Evolutionary conservation across 1,140 invertebrate genomes (phyloP).

Genomic region (Hypsibius dujardini): DNA sequence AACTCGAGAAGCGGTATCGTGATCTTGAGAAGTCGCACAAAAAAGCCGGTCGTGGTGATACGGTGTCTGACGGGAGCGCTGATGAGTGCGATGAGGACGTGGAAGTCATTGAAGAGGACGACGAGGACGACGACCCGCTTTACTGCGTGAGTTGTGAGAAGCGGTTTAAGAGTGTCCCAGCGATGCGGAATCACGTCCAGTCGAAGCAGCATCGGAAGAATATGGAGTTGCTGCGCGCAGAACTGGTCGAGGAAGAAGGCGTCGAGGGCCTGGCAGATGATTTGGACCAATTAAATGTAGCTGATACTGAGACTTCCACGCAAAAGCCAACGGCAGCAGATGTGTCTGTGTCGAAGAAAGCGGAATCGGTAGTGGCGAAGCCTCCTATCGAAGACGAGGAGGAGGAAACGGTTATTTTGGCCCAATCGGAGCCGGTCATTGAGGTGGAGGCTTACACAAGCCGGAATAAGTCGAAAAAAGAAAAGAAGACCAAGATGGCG

Average conservation of each 20-base stretch:
- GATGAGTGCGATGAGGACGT: constrained; percentile 18
- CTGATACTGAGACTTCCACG: neutral
- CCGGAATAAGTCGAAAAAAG: constrained; percentile 12
- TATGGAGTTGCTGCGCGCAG: neutral
- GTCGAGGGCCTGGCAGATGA: neutral
- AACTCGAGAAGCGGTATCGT: constrained; percentile 17
- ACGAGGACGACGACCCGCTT: constrained; percentile 16
- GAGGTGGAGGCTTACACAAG: neutral
- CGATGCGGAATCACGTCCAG: constrained; percentile 3
- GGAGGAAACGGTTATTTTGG: neutral
- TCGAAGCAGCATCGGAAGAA: neutral
- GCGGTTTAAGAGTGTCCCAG: constrained; percentile 9
- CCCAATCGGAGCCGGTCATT: neutral
- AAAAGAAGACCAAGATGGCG: constrained; percentile 1
- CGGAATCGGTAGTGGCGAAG: too few relatives aligned
- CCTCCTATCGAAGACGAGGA: too few relatives aligned
- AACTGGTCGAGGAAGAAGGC: neutral
- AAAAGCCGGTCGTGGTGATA: constrained; percentile 2
- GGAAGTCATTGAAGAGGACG: constrained; percentile 21
- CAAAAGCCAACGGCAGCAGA: neutral
- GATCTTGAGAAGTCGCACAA: constrained; percentile 19
- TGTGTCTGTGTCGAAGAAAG: neutral
- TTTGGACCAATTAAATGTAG: neutral
- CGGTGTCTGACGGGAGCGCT: neutral
- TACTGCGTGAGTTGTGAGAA: constrained; percentile 14